Base-by-base conservation (phyloP, 2,888 invertebrate species). In the Campoplex capitator region DNA sequence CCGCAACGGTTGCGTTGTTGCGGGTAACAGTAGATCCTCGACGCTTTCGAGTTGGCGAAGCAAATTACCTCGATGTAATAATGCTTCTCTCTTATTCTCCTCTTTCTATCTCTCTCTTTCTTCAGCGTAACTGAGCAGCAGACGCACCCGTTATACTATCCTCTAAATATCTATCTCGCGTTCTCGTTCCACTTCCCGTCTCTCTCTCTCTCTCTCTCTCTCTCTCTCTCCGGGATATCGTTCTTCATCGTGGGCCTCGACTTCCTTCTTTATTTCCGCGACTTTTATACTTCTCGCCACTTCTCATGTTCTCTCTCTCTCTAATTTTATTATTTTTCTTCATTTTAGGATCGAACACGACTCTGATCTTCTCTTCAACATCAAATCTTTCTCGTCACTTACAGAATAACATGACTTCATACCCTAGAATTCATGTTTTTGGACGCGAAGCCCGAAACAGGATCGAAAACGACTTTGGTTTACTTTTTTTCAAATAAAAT, bases 21-120 rank as follows among this genome's bases (percentile, higher is more conserved):
- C 45, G n/a, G 28, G 51, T 67, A 71, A 56, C 56, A 65, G 58
- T 80, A 70, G 83, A 75, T 48, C 65, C 54, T 67, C 42, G 73
- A 73, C 65, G 74, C 84, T 84, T 79, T 79, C 78, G 67, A 70
- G 84, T 84, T 84, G 62, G 68, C 74, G 78, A 80, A 80, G 79
- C 75, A 84, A 80, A 80, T 80, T 84, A 74, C 79, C 68, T 80
- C 48, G 48, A 62, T 56, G 67, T 84, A 84, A 84, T 84, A 84
- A 84, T 81, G 68, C 77, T 87, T 51, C 58, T 83, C 78, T 85
- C 54, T 73, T 73, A 18, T 73, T 8, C 18, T 62, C 32, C 18
- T 62, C 32, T 62, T 28, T 58, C 58, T 58, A 13, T 38, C 38
- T 38, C 38, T 58, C 58, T 62, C 62, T 62, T 16, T 62, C 71